phyloP scores from a whole-genome alignment of 30 jellyfish, hydroid and myxozoan genomes.

The Aurelia sp. region DNA sequence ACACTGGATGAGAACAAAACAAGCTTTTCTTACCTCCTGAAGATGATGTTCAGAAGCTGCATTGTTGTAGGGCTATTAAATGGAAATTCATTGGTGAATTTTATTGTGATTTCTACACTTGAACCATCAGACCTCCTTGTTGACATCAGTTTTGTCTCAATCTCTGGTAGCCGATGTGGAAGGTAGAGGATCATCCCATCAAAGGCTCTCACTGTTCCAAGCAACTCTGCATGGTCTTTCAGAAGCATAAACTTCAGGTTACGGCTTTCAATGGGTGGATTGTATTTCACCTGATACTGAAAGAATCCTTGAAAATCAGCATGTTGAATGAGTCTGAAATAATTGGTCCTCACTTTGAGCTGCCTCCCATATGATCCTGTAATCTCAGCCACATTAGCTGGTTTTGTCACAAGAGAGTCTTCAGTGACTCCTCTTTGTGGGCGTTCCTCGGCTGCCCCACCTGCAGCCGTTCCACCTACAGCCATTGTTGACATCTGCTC shows the following conservation, averaged over 20 bases:
- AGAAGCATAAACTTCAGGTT: conserved; percentile 59
- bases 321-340: conserved; percentile 54
- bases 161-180: conserved; percentile 83
- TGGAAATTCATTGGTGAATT: conserved; percentile 73
- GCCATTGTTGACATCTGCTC: conserved; percentile 53
- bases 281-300: conserved; percentile 78
- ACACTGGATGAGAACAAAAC: neutral
- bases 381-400: conserved; percentile 18
- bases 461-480: conserved; percentile 6
- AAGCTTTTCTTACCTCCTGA: conserved; percentile 67
- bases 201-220: conserved; percentile 80
- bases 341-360: conserved; percentile 69
- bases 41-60: conserved; percentile 74
- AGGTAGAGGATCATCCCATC: conserved; percentile 89
- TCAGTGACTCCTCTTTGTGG: conserved; percentile 62
- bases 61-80: conserved; percentile 69
- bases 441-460: conserved; percentile 48
- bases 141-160: conserved; percentile 52
- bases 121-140: conserved; percentile 40
- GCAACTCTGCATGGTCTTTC: conserved; percentile 64
- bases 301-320: conserved; percentile 64
- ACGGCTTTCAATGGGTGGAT: conserved; percentile 85
- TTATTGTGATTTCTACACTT: conserved; percentile 61
- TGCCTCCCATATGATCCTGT: conserved; percentile 71
- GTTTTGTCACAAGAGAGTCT: conserved; percentile 35